phyloP scores from a whole-genome alignment of 2,797 vertebrate species.

The Enteromius radiatus region DNA sequence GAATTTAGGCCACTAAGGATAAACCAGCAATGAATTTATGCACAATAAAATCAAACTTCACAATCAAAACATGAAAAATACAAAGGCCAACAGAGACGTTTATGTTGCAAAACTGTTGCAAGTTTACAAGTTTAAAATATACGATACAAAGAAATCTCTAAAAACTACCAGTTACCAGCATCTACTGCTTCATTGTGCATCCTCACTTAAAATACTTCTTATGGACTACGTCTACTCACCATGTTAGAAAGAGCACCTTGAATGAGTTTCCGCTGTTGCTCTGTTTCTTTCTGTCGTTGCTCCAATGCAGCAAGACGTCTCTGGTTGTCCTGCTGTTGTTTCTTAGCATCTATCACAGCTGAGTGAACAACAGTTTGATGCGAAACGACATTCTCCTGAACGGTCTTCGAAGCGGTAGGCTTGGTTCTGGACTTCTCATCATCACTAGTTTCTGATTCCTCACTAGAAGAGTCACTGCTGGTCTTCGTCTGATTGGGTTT shows the following conservation, averaged over 20 bases:
- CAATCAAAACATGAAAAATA: not conserved
- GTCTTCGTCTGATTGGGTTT: not conserved
- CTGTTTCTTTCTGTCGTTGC: conserved; percentile 81
- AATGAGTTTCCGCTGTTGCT: conserved; percentile 87
- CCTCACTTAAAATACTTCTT: not conserved
- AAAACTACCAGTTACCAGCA: not conserved
- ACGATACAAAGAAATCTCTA: not conserved
- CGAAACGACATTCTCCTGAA: not conserved
- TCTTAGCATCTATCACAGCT: conserved; percentile 41
- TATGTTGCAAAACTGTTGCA: too few relatives aligned
- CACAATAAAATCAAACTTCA: not conserved
- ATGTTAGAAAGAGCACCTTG: conserved; percentile 86
- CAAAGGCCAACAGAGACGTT: not conserved
- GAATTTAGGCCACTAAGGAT: not conserved
- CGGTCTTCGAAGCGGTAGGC: conserved; percentile 13
- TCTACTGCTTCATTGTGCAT: not conserved
- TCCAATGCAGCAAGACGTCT: conserved; percentile 89
- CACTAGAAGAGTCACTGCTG: conserved; percentile 36
- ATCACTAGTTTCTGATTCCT: conserved; percentile 43
- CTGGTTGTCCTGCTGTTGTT: conserved; percentile 84
- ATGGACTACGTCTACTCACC: conserved; percentile 74
- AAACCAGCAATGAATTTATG: not conserved
- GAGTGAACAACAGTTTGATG: not conserved
- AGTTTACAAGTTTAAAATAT: not conserved
- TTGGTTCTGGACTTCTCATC: not conserved